These are phyloP conservation scores for Hetaerina titia DNA, from an alignment of 2,888 invertebrate genomes.

Conservation along the genomic window DNA sequence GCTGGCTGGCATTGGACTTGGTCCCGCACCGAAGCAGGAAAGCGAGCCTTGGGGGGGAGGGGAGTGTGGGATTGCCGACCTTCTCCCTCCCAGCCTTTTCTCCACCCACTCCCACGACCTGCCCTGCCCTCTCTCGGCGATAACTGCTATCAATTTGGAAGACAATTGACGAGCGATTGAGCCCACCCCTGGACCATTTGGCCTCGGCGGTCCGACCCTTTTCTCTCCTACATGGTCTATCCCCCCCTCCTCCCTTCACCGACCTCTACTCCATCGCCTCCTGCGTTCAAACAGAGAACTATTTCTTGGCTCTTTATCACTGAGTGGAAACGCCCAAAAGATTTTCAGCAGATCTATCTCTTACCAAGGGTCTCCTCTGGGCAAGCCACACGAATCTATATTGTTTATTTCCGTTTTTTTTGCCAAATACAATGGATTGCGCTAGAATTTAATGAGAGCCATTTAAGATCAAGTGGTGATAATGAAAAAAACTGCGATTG, in stretches of 20 bases:
- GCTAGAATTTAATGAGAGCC: too few species aligned
- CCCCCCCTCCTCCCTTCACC: not conserved
- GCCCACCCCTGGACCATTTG: slow-evolving; percentile 6
- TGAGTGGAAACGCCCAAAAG: not conserved
- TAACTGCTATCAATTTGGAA: slow-evolving; percentile 4
- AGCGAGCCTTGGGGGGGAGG: not conserved
- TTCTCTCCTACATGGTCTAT: not conserved
- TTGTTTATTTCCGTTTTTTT: too few species aligned
- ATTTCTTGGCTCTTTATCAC: not conserved
- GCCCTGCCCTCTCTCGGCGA: not conserved
- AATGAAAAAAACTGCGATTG: too few species aligned
- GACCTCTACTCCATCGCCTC: not conserved
- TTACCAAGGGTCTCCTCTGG: not conserved
- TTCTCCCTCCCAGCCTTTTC: too few species aligned
- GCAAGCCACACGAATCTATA: too few species aligned
- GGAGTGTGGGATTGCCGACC: not conserved
- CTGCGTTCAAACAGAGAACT: not conserved
- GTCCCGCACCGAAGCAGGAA: not conserved
- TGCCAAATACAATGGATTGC: too few species aligned
- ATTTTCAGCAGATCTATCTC: not conserved
- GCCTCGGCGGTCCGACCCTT: not conserved
- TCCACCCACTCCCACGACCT: not conserved
- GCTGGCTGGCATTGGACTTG: not conserved
- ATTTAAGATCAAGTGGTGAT: too few species aligned
- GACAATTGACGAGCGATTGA: slow-evolving; percentile 22